Evolutionary conservation across 2,797 vertebrate species (phyloP).

Genomic region (Orestias chungarensis): DNA sequence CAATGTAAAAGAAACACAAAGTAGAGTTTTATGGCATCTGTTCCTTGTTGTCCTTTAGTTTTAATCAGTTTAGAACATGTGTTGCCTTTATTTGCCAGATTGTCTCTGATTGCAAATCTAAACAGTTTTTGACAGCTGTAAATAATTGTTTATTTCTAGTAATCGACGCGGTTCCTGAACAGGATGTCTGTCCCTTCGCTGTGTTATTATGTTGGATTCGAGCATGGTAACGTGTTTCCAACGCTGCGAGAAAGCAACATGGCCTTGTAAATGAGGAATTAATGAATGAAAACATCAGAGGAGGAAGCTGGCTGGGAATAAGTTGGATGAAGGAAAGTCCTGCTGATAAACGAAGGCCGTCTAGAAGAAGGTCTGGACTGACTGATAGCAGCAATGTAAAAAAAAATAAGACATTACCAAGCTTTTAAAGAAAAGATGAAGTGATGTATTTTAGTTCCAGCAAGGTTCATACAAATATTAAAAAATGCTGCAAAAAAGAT

Average conservation of each 20-base stretch:
- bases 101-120: background rate
- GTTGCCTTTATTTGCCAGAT: background rate
- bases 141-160: background rate
- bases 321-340: conserved; percentile 1
- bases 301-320: background rate
- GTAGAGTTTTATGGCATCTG: background rate
- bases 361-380: background rate
- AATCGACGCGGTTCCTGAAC: background rate
- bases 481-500: too few species aligned
- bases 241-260: background rate
- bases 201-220: background rate
- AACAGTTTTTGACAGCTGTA: background rate
- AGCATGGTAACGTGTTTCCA: background rate
- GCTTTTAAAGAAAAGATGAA: background rate
- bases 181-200: background rate
- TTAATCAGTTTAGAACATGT: background rate
- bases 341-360: background rate
- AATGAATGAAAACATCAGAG: background rate
- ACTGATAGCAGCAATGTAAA: background rate
- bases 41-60: background rate
- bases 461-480: too few species aligned
- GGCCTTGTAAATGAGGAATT: conserved; percentile 1
- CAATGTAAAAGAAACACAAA: background rate
- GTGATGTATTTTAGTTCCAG: background rate
- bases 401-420: background rate